phyloP scores from a whole-genome alignment of 2,113 vertebrate species.

The Perccottus glenii region DNA sequence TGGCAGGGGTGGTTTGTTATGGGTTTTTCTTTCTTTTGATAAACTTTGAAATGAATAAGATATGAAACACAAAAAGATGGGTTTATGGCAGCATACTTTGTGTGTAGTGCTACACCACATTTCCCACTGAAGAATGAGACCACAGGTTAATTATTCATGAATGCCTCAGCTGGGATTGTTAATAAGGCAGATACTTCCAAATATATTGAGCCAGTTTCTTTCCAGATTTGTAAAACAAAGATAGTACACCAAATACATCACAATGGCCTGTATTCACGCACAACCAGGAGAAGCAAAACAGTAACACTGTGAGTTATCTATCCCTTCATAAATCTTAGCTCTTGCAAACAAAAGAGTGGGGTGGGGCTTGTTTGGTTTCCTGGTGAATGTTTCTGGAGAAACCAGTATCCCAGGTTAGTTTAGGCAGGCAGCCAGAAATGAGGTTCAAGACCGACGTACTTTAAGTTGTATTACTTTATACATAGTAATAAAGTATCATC shows the following conservation, averaged over 20 bases:
- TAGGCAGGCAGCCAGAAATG: background rate
- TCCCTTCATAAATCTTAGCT: constrained; percentile 1
- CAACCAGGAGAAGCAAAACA: background rate
- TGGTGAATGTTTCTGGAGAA: constrained; percentile 37
- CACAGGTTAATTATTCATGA: constrained; percentile 58
- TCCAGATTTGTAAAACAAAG: background rate
- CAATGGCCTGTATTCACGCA: no score
- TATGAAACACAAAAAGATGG: background rate
- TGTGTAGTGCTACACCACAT: constrained; percentile 9
- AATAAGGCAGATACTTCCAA: background rate
- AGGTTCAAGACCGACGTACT: background rate
- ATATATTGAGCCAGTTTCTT: background rate
- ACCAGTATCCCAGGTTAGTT: constrained; percentile 45
- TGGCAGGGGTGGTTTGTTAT: background rate
- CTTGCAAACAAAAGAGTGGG: background rate
- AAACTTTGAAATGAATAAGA: background rate
- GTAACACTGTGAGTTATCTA: background rate
- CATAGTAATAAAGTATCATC: no score
- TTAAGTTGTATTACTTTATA: background rate
- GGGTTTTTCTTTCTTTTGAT: background rate
- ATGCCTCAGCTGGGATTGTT: constrained; percentile 20
- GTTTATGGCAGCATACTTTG: background rate
- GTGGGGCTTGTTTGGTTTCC: constrained; percentile 27
- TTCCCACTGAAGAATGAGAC: constrained; percentile 6
- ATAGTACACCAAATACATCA: background rate